Conservation (phyloP, 92 coral and sea anemone species). For the Heliopora coerulea region DNA sequence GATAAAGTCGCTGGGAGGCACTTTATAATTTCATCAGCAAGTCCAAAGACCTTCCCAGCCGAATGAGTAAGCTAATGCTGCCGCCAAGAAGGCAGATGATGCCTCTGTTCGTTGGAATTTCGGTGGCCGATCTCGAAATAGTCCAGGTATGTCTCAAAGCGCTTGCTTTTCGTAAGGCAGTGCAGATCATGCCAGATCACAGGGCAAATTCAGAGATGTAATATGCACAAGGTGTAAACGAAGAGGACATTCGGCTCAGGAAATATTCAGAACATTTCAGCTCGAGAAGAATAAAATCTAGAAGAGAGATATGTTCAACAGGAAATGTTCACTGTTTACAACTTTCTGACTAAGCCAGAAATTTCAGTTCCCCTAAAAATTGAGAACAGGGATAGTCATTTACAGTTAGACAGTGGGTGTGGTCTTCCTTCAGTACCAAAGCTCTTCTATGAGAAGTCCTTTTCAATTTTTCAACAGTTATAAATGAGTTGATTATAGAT, state of each 20-base stretch:
- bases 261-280: background rate
- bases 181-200: background rate
- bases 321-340: constrained; percentile 20
- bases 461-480: no score
- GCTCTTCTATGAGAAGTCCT: constrained; percentile 41
- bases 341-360: constrained; percentile 37
- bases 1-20: constrained; percentile 44
- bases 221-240: constrained; percentile 30
- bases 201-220: constrained; percentile 23
- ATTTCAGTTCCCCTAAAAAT: constrained; percentile 47
- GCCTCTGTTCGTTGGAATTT: constrained; percentile 19
- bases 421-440: constrained; percentile 56
- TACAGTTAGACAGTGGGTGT: constrained; percentile 54
- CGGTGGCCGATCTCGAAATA: background rate
- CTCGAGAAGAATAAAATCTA: background rate
- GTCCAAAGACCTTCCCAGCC: no score
- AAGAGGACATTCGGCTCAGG: constrained; percentile 25
- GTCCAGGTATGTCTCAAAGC: constrained; percentile 11
- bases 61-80: constrained; percentile 25
- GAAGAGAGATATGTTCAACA: no score
- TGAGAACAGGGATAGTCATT: constrained; percentile 27
- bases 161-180: constrained; percentile 1
- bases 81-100: no score
- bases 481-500: no score
- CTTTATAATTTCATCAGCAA: constrained; percentile 44